Evolutionary conservation across 2,888 invertebrate species (phyloP), one percentile per base, ranked within the genome.

Genomic region (Pyrrhia umbra): DNA sequence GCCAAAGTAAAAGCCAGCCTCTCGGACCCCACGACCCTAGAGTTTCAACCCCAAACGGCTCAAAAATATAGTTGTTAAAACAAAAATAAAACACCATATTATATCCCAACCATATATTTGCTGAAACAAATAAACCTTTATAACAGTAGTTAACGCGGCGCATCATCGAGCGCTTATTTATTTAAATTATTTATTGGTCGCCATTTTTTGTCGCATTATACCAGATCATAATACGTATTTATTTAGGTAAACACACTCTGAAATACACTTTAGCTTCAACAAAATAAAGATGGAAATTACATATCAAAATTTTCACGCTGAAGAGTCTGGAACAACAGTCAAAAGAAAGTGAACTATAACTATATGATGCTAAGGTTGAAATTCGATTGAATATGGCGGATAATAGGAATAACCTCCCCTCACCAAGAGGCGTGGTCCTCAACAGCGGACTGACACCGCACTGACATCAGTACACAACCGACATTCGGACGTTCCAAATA

Each of bases 401-500:
- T 51, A 62, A 56, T 59, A 52, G 52, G 52, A 59, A 80, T 75
- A 63, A 62, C 85, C 87, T 84, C 87, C 87, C 85, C 80, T 68
- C 67, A 71, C 54, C 9, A 50, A 64, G 81, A 87, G 89, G 89
- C 89, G 89, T 88, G 88, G 88, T 82, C 79, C 40, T 68, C 73
- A 66, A 73, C 72, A 71, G 59, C 73, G 59, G 77, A 69, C 42
- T 75, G 78, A 73, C 77, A 72, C 76, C 77, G 69, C 83, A 81
- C 81, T 75, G 72, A 75, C 78, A 76, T 86, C 88, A 87, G 89
- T 88, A 80, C 79, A 81, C 80, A 83, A 79, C 85, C 70, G 81
- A 81, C 85, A 82, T 75, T 82, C 86, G 86, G 81, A 83, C 88
- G 89, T 86, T 84, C 81, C 75, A 80, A 87, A 85, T 85, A 80